Conservation (phyloP, 2,113 vertebrate genomes). For the Coregonus clupeaformis region DNA sequence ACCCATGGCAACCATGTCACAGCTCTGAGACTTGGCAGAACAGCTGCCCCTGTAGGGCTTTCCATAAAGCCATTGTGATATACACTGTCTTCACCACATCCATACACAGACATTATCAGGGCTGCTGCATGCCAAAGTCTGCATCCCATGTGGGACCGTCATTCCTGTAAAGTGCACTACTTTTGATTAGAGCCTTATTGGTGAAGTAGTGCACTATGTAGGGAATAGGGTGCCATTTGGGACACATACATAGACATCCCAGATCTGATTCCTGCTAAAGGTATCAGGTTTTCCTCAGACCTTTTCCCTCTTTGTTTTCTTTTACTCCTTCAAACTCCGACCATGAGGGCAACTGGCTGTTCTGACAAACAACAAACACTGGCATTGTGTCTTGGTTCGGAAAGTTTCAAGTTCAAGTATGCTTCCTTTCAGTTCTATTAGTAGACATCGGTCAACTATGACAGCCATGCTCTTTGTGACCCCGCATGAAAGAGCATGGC, state of each 20-base stretch:
- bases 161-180: too few species aligned
- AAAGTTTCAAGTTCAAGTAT: neutral
- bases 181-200: too few species aligned
- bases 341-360: neutral
- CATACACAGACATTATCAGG: neutral
- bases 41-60: constrained; percentile 14
- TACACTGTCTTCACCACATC: constrained; percentile 26
- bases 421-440: neutral
- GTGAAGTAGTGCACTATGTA: too few species aligned
- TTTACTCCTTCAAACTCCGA: constrained; percentile 6
- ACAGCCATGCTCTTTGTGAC: neutral
- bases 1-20: neutral
- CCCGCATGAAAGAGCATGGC: neutral
- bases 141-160: too few species aligned
- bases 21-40: constrained; percentile 29
- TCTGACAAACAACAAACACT: constrained; percentile 25
- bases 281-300: constrained; percentile 26
- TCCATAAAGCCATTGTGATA: constrained; percentile 33
- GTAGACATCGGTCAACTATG: neutral
- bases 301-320: neutral
- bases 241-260: constrained; percentile 1
- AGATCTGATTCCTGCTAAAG: constrained; percentile 21
- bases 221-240: neutral
- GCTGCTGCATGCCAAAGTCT: neutral
- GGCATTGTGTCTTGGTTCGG: constrained; percentile 1